phyloP scores from a whole-genome alignment of 2,797 vertebrate genomes.

The Alectoris magna region DNA sequence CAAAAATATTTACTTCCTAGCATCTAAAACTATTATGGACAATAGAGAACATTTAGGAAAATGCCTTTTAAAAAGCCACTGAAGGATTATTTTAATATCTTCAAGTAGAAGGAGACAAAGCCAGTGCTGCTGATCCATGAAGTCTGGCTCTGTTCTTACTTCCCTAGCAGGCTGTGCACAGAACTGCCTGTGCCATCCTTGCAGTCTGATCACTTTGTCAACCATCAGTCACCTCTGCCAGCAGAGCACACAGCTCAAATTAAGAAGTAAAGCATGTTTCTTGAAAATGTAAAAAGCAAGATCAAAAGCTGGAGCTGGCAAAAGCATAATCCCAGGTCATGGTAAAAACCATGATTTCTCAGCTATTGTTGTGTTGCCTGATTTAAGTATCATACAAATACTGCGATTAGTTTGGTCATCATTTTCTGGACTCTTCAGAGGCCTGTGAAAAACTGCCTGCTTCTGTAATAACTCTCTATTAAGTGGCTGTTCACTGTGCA shows the following conservation, averaged over 20 bases:
- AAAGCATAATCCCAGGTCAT: not conserved
- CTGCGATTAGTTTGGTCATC: not conserved
- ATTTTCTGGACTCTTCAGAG: not conserved
- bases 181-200: not conserved
- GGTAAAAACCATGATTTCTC: not conserved
- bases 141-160: not conserved
- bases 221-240: not conserved
- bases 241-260: not conserved
- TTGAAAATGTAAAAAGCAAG: not conserved
- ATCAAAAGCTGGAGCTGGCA: not conserved
- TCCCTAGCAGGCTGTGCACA: not conserved
- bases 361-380: not conserved
- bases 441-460: not conserved
- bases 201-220: not conserved
- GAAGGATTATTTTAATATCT: constrained; percentile 25
- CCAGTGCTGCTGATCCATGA: not conserved
- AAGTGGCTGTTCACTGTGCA: not conserved
- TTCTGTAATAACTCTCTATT: not conserved
- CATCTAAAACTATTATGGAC: constrained; percentile 21
- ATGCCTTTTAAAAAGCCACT: not conserved
- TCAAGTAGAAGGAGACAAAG: not conserved
- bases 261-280: not conserved
- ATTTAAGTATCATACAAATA: not conserved
- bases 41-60: constrained; percentile 29
- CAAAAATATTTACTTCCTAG: constrained; percentile 46